Conservation (phyloP, 2,888 invertebrate genomes). For the Scelioninae gen. 1 region DNA sequence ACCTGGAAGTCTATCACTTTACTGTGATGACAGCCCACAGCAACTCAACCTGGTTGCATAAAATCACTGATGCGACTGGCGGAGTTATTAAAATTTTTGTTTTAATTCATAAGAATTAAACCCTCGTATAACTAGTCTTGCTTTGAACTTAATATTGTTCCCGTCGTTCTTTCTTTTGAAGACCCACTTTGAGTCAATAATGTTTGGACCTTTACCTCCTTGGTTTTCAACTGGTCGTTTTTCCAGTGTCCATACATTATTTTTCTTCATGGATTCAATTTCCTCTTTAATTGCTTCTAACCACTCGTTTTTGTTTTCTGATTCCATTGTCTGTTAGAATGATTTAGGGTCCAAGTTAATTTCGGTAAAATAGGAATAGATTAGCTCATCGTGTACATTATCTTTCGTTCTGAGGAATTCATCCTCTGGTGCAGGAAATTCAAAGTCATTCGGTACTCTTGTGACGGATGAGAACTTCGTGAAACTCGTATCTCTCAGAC, state of each 20-base stretch:
- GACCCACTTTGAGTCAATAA: slow-evolving; percentile 18
- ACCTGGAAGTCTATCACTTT: neutral
- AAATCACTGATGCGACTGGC: slow-evolving; percentile 1
- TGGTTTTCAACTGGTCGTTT: neutral
- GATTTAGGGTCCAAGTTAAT: neutral
- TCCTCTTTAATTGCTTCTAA: neutral
- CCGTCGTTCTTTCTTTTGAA: slow-evolving; percentile 3
- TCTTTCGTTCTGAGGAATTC: neutral
- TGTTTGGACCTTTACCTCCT: slow-evolving; percentile 3
- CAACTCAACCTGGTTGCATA: neutral
- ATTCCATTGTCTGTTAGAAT: neutral
- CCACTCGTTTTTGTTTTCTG: neutral
- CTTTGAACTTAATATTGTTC: neutral
- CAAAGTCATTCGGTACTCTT: no score
- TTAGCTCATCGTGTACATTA: neutral
- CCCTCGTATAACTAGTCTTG: slow-evolving; percentile 1
- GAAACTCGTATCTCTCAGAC: no score
- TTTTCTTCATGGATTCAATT: neutral
- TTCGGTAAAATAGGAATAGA: neutral
- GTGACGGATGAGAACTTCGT: no score
- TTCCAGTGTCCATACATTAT: neutral
- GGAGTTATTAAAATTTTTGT: no score
- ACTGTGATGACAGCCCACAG: neutral
- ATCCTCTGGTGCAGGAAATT: no score
- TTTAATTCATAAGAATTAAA: neutral